These are phyloP conservation scores for Gasteruption jaculator DNA, from an alignment of 2,888 invertebrate genomes.

Conservation along the genomic window DNA sequence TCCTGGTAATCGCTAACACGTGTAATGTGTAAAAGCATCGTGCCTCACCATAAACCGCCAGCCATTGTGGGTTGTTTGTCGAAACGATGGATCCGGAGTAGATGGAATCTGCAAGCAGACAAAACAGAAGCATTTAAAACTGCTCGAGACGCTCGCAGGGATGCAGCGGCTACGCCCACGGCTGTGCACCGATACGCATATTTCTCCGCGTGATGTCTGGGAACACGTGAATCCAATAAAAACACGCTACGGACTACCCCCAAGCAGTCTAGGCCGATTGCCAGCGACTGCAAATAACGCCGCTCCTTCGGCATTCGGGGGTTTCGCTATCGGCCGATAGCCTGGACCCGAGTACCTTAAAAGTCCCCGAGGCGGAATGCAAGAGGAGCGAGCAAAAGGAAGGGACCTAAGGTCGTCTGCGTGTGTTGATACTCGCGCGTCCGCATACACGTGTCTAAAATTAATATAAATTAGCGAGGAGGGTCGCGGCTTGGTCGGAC, in stretches of 20 bases:
- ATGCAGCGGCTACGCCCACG: too few relatives aligned
- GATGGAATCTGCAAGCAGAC: slow-evolving; percentile 34
- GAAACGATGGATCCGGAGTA: slow-evolving; percentile 21
- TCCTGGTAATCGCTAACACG: too few relatives aligned
- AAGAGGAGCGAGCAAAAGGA: slow-evolving; percentile 1
- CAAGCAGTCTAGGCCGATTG: slow-evolving; percentile 4
- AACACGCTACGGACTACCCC: too few relatives aligned
- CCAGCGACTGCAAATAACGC: not conserved
- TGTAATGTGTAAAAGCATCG: too few relatives aligned
- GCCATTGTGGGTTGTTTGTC: slow-evolving; percentile 38
- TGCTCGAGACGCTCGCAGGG: too few relatives aligned
- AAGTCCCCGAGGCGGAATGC: slow-evolving; percentile 1
- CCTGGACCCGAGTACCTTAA: slow-evolving; percentile 1
- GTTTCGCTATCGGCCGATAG: too few relatives aligned
- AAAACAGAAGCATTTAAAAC: slow-evolving; percentile 14
- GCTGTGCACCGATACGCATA: too few relatives aligned
- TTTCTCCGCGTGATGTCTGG: not conserved
- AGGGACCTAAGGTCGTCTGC: too few relatives aligned
- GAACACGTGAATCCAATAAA: slow-evolving; percentile 2
- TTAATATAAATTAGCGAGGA: slow-evolving; percentile 30
- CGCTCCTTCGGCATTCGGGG: too few relatives aligned
- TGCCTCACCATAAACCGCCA: slow-evolving; percentile 43
- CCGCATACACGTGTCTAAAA: slow-evolving; percentile 29
- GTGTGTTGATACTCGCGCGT: too few relatives aligned
- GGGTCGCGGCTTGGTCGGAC: too few relatives aligned